Conservation (phyloP, 1,140 invertebrate genomes). For the Camponotus floridanus region DNA sequence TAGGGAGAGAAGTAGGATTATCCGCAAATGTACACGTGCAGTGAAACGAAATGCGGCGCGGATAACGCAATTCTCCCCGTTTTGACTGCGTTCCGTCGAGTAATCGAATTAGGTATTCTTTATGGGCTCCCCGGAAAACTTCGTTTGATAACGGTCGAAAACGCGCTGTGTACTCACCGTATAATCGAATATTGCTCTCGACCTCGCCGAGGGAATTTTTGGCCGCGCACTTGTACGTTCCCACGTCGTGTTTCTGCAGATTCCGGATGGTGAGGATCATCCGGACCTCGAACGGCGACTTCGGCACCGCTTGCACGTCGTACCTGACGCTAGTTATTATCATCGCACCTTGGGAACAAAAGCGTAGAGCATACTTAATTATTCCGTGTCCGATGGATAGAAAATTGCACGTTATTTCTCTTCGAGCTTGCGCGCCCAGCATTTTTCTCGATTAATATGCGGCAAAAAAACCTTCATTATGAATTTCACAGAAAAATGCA, state of each 20-base stretch:
- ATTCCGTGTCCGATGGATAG: neutral
- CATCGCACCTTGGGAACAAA: conserved; percentile 89
- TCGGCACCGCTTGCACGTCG: conserved; percentile 90
- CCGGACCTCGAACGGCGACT: conserved; percentile 93
- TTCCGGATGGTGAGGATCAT: conserved; percentile 94
- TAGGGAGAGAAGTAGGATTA: conserved; percentile 27
- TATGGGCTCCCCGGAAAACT: conserved; percentile 50
- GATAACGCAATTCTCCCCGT: conserved; percentile 51
- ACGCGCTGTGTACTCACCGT: conserved; percentile 89
- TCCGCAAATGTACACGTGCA: conserved; percentile 51
- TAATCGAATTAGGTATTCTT: conserved; percentile 63
- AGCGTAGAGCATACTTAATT: conserved; percentile 19
- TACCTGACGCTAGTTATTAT: conserved; percentile 93
- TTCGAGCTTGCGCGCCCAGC: neutral
- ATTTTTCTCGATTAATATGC: conserved; percentile 16
- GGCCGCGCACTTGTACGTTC: conserved; percentile 95
- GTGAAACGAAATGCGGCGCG: conserved; percentile 54
- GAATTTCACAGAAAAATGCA: neutral
- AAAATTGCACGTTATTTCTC: neutral
- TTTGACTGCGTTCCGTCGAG: conserved; percentile 49
- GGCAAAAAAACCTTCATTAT: neutral
- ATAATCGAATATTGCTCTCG: conserved; percentile 95
- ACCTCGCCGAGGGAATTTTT: conserved; percentile 97
- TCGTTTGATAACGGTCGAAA: conserved; percentile 60
- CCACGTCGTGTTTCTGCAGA: conserved; percentile 93